phyloP scores from a whole-genome alignment of 2,113 vertebrate species.

The Eretmochelys imbricata region DNA sequence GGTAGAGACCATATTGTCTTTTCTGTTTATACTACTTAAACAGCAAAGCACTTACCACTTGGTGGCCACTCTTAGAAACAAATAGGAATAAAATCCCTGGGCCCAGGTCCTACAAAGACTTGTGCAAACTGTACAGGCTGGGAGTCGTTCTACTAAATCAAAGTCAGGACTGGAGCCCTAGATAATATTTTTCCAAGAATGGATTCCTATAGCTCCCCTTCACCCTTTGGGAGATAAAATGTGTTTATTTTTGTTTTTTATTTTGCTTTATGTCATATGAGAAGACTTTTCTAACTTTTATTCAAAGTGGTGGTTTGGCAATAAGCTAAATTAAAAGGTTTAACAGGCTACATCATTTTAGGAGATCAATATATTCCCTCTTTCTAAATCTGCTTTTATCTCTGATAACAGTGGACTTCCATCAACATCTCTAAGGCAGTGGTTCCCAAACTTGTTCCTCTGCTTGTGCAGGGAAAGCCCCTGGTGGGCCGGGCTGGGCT shows the following conservation, averaged over 20 bases:
- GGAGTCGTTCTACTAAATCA: slow-evolving; percentile 16
- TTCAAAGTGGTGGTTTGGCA: background rate
- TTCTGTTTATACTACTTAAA: background rate
- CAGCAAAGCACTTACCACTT: background rate
- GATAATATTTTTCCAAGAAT: slow-evolving; percentile 24
- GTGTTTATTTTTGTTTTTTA: background rate
- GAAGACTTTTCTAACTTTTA: slow-evolving; percentile 9
- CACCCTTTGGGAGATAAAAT: slow-evolving; percentile 12
- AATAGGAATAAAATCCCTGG: background rate
- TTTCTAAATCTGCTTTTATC: background rate
- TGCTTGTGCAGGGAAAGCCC: no score
- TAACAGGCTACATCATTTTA: background rate
- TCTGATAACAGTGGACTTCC: background rate
- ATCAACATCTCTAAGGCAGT: background rate
- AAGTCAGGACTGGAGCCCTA: slow-evolving; percentile 27
- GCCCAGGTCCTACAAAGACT: slow-evolving; percentile 2
- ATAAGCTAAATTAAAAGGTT: slow-evolving; percentile 29
- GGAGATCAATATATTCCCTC: background rate
- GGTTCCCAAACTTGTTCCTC: no score
- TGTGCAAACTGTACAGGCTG: slow-evolving; percentile 36
- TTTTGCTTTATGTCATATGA: background rate
- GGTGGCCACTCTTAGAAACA: background rate
- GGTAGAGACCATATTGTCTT: background rate
- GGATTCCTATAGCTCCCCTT: background rate
- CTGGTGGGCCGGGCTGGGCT: no score